phyloP scores from a whole-genome alignment of 2,797 vertebrate species.

The Dromococcyx pavoninus region DNA sequence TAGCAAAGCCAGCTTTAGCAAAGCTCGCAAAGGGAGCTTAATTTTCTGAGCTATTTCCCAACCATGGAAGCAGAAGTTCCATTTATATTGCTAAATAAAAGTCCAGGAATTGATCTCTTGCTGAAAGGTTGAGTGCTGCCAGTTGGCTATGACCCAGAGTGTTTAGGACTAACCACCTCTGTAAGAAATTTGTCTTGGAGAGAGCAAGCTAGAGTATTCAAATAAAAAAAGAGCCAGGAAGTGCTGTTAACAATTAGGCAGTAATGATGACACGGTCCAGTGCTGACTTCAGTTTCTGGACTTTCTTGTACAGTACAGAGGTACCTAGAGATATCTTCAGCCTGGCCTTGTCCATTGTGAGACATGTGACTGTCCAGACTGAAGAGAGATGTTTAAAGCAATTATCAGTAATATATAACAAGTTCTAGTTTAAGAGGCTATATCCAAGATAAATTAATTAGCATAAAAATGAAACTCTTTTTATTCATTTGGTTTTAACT shows the following conservation, averaged over 20 bases:
- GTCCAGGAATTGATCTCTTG: constrained; percentile 5
- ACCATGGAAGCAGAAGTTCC: background rate
- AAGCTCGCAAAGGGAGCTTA: background rate
- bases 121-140: constrained; percentile 15
- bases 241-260: constrained; percentile 20
- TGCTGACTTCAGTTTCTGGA: background rate
- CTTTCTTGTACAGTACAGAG: background rate
- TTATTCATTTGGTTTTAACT: background rate
- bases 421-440: background rate
- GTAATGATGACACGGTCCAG: background rate
- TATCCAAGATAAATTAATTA: background rate
- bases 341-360: background rate
- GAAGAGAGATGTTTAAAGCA: background rate
- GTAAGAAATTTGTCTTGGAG: constrained; percentile 44
- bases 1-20: background rate
- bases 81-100: constrained; percentile 6
- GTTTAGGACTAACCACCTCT: background rate
- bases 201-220: background rate
- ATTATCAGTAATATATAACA: background rate
- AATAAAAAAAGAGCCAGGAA: background rate
- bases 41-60: constrained; percentile 20
- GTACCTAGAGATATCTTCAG: background rate
- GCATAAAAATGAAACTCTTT: background rate
- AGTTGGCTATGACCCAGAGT: constrained; percentile 9
- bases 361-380: background rate